Conservation (phyloP, 2,797 vertebrate species). For the Pitangus sulphuratus region DNA sequence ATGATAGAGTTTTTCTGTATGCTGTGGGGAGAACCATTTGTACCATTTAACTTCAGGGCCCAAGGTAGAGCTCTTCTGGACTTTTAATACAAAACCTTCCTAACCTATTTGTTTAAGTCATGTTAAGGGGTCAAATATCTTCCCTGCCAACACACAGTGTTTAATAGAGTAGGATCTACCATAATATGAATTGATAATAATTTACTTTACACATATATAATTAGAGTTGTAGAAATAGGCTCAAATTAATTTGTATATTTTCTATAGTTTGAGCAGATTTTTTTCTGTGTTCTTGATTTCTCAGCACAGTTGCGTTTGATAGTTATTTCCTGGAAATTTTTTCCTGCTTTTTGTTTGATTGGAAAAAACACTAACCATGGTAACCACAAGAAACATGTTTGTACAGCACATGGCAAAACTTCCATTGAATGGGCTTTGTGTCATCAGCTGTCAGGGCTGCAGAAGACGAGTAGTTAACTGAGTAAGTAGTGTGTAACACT, state of each 20-base stretch:
- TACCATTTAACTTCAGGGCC: neutral
- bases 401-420: neutral
- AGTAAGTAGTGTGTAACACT: slow-evolving; percentile 77
- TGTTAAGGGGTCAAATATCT: neutral
- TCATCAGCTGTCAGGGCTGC: slow-evolving; percentile 51
- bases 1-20: neutral
- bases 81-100: neutral
- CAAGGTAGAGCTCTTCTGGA: neutral
- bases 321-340: neutral
- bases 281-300: neutral
- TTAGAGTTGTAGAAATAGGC: neutral
- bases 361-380: neutral
- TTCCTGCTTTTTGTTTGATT: neutral
- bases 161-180: neutral
- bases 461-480: slow-evolving; percentile 76
- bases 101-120: neutral
- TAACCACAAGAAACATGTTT: neutral
- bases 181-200: neutral
- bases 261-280: neutral
- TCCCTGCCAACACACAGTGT: neutral
- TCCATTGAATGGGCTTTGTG: neutral
- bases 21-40: neutral
- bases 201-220: neutral
- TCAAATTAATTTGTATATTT: neutral
- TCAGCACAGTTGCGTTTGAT: neutral